phyloP scores from a whole-genome alignment of 2,888 invertebrate genomes.

The Dermolepida albohirtum region DNA sequence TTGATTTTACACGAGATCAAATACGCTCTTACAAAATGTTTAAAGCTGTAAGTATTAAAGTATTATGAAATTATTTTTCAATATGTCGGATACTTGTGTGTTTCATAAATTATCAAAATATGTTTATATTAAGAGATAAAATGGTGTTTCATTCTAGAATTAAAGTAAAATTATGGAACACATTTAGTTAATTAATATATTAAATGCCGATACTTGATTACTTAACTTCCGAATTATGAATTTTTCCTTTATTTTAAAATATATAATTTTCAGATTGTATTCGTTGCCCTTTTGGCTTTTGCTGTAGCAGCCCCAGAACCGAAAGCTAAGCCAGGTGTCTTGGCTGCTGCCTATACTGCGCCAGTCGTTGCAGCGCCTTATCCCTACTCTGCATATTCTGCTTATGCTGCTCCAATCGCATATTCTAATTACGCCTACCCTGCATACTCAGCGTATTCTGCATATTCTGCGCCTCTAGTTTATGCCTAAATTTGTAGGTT shows the following conservation, averaged over 20 bases:
- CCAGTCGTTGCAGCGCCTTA: conserved; percentile 57
- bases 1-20: conserved; percentile 17
- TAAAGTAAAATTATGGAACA: too few species aligned
- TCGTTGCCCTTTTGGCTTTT: conserved; percentile 51
- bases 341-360: conserved; percentile 55
- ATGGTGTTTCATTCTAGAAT: too few species aligned
- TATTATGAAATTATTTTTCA: too few species aligned
- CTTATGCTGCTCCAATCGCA: conserved; percentile 52
- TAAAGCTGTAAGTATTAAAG: conserved; percentile 41
- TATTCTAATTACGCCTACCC: conserved; percentile 48
- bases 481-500: conserved; percentile 23
- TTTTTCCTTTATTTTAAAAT: conserved; percentile 1
- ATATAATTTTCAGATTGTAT: conserved; percentile 49
- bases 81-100: too few species aligned
- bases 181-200: too few species aligned
- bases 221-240: conserved; percentile 21
- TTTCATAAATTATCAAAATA: too few species aligned
- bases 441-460: conserved; percentile 52
- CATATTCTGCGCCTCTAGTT: conserved; percentile 44
- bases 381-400: conserved; percentile 46
- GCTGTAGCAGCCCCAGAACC: conserved; percentile 50
- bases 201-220: neutral
- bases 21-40: conserved; percentile 40
- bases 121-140: too few species aligned
- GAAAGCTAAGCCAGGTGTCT: conserved; percentile 50